Percentiles rank a stretch among this genome's conserved stretches.
Evolutionary conservation across 1,140 invertebrate genomes (phyloP).

Genomic region (Pseudomyrmex dendroicus): DNA sequence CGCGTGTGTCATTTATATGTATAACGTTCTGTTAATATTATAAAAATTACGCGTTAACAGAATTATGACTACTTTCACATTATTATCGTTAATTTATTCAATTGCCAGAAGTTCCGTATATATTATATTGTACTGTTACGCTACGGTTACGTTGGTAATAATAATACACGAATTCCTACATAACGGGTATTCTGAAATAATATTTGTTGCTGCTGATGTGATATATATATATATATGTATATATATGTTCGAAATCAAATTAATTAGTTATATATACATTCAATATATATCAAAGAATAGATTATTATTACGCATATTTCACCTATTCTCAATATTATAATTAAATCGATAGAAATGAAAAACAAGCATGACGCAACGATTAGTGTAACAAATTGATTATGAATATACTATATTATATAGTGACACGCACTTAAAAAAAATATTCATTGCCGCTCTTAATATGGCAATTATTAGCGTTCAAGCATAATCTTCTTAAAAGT

Average conservation of each 20-base stretch:
- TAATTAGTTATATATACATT: constrained; percentile 20
- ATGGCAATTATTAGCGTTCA: neutral
- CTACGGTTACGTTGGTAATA: neutral
- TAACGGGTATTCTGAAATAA: constrained; percentile 14
- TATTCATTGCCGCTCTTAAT: neutral
- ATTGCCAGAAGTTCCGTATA: neutral
- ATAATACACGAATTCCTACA: neutral
- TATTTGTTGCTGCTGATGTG: neutral
- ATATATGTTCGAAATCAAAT: constrained; percentile 18
- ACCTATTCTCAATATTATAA: neutral
- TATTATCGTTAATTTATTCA: neutral
- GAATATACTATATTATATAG: neutral
- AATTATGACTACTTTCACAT: neutral
- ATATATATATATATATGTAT: neutral
- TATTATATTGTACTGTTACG: neutral
- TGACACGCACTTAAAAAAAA: neutral
- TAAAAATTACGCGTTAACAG: neutral
- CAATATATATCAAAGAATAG: neutral
- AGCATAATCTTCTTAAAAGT: neutral
- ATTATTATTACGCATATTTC: constrained; percentile 15
- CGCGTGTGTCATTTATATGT: too few species aligned
- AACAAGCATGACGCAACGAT: neutral
- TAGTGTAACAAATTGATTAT: neutral
- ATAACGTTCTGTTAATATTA: too few species aligned
- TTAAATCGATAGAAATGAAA: neutral